Percentiles rank a stretch among this genome's conserved stretches.
Evolutionary conservation across 1,140 invertebrate species (phyloP).

Genomic region (Schlechtendalia chinensis): DNA sequence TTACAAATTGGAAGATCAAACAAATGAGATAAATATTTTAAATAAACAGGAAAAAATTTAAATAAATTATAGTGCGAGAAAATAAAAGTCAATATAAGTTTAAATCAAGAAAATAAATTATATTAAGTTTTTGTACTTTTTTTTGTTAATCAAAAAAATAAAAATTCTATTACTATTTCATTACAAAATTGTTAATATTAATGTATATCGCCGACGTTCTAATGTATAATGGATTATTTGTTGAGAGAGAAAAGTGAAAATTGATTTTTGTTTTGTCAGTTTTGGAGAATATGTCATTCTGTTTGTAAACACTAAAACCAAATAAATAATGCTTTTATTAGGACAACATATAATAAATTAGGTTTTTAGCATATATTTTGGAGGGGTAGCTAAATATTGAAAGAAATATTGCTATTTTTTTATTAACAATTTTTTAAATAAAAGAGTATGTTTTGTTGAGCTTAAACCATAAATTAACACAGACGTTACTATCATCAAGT

Average conservation of each 20-base stretch:
- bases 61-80: neutral
- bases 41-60: slow-evolving; percentile 13
- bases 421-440: too few relatives aligned
- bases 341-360: too few relatives aligned
- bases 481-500: too few relatives aligned
- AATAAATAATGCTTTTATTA: neutral
- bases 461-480: too few relatives aligned
- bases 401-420: too few relatives aligned
- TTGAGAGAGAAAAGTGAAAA: slow-evolving; percentile 29
- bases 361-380: too few relatives aligned
- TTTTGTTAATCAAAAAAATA: neutral
- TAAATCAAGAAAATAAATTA: neutral
- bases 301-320: slow-evolving; percentile 13
- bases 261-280: slow-evolving; percentile 12
- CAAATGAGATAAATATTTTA: neutral
- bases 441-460: too few relatives aligned
- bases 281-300: slow-evolving; percentile 11
- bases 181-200: neutral
- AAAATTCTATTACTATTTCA: neutral
- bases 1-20: slow-evolving; percentile 32
- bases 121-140: neutral
- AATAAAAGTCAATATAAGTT: neutral
- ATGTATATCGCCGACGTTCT: neutral
- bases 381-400: too few relatives aligned
- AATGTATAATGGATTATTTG: slow-evolving; percentile 17